These are phyloP conservation scores for Euphydryas editha DNA, from an alignment of 2,888 invertebrate genomes.

Conservation along the genomic window DNA sequence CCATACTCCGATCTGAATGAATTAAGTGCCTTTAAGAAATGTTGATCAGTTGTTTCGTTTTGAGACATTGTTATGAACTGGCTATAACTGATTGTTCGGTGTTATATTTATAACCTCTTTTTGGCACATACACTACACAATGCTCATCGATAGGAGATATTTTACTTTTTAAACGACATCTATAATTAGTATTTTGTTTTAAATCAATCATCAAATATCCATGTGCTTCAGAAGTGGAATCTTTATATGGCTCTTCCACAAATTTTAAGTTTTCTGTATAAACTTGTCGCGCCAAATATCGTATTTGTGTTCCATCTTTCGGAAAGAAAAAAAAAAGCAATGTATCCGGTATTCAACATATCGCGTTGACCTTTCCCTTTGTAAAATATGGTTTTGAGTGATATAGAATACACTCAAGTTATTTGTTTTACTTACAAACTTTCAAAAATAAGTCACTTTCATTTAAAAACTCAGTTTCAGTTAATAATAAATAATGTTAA, in stretches of 20 bases:
- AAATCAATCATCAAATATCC: conserved; percentile 48
- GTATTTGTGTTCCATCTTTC: conserved; percentile 46
- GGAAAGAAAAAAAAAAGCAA: conserved; percentile 49
- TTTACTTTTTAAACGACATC: conserved; percentile 9
- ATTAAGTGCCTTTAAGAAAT: too few species aligned
- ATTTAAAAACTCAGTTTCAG: too few species aligned
- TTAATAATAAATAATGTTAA: too few species aligned
- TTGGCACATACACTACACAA: too few species aligned
- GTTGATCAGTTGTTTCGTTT: too few species aligned
- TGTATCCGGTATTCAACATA: conserved; percentile 46
- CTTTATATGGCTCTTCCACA: conserved; percentile 47
- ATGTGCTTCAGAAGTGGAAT: conserved; percentile 47
- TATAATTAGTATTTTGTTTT: conserved; percentile 34
- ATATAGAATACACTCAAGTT: conserved; percentile 50
- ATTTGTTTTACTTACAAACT: too few species aligned
- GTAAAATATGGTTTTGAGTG: conserved; percentile 48
- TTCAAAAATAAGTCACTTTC: too few species aligned
- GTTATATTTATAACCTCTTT: too few species aligned
- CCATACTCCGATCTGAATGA: too few species aligned
- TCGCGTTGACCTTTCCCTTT: conserved; percentile 41
- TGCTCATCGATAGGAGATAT: not conserved
- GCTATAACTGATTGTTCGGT: too few species aligned
- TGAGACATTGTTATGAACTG: too few species aligned
- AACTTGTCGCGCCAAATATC: conserved; percentile 44
- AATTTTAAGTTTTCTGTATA: conserved; percentile 45